These are phyloP conservation scores for Hydroisotoma schaefferi DNA, from an alignment of 2,888 invertebrate species.

Conservation along the genomic window DNA sequence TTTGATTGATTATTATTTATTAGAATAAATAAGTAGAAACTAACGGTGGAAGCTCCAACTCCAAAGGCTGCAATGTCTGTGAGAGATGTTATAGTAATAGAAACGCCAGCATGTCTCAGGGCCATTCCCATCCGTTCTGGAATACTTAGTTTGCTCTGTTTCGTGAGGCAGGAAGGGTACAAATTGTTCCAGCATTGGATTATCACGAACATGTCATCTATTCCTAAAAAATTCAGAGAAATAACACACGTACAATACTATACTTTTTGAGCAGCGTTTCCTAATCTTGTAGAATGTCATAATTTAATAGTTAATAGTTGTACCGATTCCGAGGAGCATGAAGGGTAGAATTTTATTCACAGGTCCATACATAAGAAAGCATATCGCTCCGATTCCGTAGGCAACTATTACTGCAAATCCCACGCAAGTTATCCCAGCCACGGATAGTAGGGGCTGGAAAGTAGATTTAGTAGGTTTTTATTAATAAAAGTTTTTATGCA, in stretches of 20 bases:
- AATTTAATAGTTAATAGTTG: too few species aligned
- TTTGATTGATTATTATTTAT: too few species aligned
- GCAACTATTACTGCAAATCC: conserved; percentile 69
- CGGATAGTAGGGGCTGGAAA: conserved; percentile 61
- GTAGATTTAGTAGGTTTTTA: not conserved
- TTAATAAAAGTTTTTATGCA: too few species aligned
- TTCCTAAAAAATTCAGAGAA: too few species aligned
- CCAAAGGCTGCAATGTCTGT: conserved; percentile 77
- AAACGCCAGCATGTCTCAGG: conserved; percentile 74
- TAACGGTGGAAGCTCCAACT: conserved; percentile 72
- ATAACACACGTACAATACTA: too few species aligned
- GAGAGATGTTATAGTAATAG: conserved; percentile 76
- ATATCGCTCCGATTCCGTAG: conserved; percentile 66
- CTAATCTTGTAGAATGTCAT: too few species aligned
- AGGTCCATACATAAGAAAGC: conserved; percentile 72
- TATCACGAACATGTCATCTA: conserved; percentile 82
- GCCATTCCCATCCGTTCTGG: conserved; percentile 65
- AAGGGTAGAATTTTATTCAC: conserved; percentile 80
- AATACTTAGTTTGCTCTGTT: conserved; percentile 52
- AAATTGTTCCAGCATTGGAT: conserved; percentile 69
- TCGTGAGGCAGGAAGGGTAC: conserved; percentile 6
- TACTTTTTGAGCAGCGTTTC: too few species aligned
- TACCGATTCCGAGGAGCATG: conserved; percentile 67
- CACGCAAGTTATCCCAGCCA: conserved; percentile 66
- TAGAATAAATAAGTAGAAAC: too few species aligned